Evolutionary conservation across 2,888 invertebrate genomes (phyloP), one percentile per base, ranked within the genome.

Genomic region (Tipula confusa): DNA sequence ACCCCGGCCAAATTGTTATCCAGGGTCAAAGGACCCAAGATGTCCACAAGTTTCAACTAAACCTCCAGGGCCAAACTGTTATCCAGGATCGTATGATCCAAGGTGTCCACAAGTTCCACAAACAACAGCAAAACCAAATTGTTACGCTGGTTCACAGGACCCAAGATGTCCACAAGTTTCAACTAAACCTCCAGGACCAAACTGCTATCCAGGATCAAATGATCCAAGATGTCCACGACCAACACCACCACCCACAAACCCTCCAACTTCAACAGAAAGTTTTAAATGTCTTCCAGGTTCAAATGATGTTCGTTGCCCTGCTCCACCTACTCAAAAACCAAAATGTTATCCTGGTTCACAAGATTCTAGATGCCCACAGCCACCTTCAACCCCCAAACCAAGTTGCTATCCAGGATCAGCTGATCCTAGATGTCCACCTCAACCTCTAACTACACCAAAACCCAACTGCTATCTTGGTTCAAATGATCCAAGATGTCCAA

Each of bases 201-300:
- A 87, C 29, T 88, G 88, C 84, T 87, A 86, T 29, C 89, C 86
- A 83, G 89, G 84, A 87, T 90, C 86, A 6, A 85, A 85, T 3
- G 84, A 85, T 83, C 87, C 87, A 1, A 84, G 88, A 24, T 88
- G 86, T 84, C 87, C 87, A 84, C 85, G 85, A 86, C 89, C 88
- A 9, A 88, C 88, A 0, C 87, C 84, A 9, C 31, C 84, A 28
- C 6, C 79, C 15, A 79, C 79, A 79, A 13, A 6, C 7, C 80
- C 80, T 2, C 31, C 80, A 80, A 80, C 29, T 1, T 29, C 84
- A 83, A 43, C 85, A 85, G 86, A 7, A 18, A 64, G 84, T 3
- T 13, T 13, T 85, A 0, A 85, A 89, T 91, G 85, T 89, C 91
- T 84, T 84, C 89, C 89, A 3, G 90, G 90, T 2, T 88, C 88